These are phyloP conservation scores for Shargacucullia verbasci DNA, from an alignment of 2,888 invertebrate species.

Conservation along the genomic window DNA sequence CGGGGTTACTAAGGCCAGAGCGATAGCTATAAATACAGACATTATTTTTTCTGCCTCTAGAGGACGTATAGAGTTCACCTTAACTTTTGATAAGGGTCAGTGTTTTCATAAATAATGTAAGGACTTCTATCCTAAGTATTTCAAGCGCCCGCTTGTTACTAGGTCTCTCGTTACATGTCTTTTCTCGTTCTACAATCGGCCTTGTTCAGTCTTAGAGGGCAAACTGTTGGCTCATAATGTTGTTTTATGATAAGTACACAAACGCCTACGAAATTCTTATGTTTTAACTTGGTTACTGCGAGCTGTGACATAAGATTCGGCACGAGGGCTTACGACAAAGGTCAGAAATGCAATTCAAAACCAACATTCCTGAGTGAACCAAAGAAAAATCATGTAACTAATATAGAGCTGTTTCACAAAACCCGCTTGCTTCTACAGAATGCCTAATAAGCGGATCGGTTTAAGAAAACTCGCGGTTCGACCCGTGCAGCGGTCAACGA, in stretches of 20 bases:
- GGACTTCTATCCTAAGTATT: constrained; percentile 2
- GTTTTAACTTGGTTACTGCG: too few relatives aligned
- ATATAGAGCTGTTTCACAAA: constrained; percentile 67
- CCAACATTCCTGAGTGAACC: constrained; percentile 35
- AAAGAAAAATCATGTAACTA: constrained; percentile 60
- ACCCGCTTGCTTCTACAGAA: constrained; percentile 71
- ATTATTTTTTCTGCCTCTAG: constrained; percentile 25
- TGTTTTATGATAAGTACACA: too few relatives aligned
- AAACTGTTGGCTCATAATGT: neutral
- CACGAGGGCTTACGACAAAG: constrained; percentile 26
- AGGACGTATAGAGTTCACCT: constrained; percentile 30
- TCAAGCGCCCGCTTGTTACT: constrained; percentile 7
- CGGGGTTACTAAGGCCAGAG: constrained; percentile 37
- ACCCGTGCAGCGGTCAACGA: constrained; percentile 80
- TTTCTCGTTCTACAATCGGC: too few relatives aligned
- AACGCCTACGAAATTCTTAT: too few relatives aligned
- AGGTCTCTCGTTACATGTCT: neutral
- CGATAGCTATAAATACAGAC: constrained; percentile 41
- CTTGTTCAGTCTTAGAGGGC: neutral
- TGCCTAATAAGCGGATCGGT: constrained; percentile 85
- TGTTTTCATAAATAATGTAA: neutral
- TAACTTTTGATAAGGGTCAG: constrained; percentile 14
- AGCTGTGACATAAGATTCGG: neutral
- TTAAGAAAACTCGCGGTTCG: constrained; percentile 85
- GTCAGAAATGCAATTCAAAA: constrained; percentile 32